Base-by-base conservation (phyloP, 2,113 vertebrate genomes). In the human region DNA sequence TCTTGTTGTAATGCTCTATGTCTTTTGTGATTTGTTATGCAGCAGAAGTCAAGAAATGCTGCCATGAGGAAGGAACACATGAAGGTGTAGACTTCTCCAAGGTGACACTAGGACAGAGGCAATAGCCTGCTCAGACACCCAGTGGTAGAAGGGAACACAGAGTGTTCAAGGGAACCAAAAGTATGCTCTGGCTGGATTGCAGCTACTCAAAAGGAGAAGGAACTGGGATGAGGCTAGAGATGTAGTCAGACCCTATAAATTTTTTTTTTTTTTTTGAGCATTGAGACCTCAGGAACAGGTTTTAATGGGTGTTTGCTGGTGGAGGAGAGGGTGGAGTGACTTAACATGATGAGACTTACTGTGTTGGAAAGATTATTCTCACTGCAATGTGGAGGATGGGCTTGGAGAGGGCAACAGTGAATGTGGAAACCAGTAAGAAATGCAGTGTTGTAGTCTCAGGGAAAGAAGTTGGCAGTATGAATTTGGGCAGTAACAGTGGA, bases 351-450 rank as follows among this genome's bases (percentile, higher is more conserved):
- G 17, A 64, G 18, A 14, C 78, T 50, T 93, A 9, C 0, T 50
- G 64, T 40, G 27, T 52, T 52, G 64, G 52, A 38, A 87, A 52
- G 43, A 82, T 70, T 66, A 38, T 38, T 88, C 48, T 30, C 18
- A 35, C 23, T 79, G 32, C 14, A 16, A 6, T 75, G 73, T 80
- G 80, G 66, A 94, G 48, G 30, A 40, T 40, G 12, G 20, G 27
- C 6, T 72, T 57, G 23, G 25, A 83, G 35, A 85, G 17, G 12
- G 12, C 25, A 68, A 43, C 8, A 18, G 27, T 23, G 38, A 55
- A 27, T 55, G 25, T 87, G n/a, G 57, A 90, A 87, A 50, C 16
- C 32, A 43, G 38, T 52, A 75, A 83, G 32, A 61, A 88, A 93
- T 27, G 61, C 43, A 38, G 11, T 4, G 3, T 10, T 23, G 23